Conservation (phyloP, 2,888 invertebrate species). For the Drosophila histrio region DNA sequence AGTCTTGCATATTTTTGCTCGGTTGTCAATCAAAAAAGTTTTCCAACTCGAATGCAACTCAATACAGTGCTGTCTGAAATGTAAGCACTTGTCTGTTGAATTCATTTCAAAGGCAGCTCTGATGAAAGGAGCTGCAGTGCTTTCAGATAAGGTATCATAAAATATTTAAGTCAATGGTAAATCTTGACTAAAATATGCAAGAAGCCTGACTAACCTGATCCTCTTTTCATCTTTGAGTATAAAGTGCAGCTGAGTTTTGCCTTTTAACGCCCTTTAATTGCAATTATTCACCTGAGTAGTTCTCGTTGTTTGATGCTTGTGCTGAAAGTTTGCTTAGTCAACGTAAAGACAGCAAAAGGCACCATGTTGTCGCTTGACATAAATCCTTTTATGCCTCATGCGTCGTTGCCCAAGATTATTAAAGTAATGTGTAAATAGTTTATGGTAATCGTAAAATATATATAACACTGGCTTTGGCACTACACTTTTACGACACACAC, state of each 20-base stretch:
- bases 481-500: conserved; percentile 53
- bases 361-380: conserved; percentile 47
- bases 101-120: conserved; percentile 29
- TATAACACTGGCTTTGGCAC: conserved; percentile 38
- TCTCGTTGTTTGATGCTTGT: conserved; percentile 38
- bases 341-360: conserved; percentile 27
- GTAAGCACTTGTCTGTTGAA: conserved; percentile 19
- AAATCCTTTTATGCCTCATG: conserved; percentile 60
- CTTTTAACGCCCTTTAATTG: conserved; percentile 63
- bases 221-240: neutral
- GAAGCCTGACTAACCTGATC: neutral
- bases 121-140: conserved; percentile 2
- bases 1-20: conserved; percentile 8
- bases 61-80: conserved; percentile 29
- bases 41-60: conserved; percentile 2
- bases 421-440: conserved; percentile 73
- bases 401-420: conserved; percentile 33
- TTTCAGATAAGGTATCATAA: conserved; percentile 22
- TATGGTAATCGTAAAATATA: conserved; percentile 71
- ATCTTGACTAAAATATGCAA: conserved; percentile 4
- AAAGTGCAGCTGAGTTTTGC: conserved; percentile 28
- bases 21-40: conserved; percentile 39
- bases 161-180: conserved; percentile 18
- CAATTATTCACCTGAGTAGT: conserved; percentile 67
- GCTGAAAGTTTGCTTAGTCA: conserved; percentile 44